These are phyloP conservation scores for Sciaenops ocellatus DNA, from an alignment of 2,797 vertebrate genomes.

Conservation along the genomic window DNA sequence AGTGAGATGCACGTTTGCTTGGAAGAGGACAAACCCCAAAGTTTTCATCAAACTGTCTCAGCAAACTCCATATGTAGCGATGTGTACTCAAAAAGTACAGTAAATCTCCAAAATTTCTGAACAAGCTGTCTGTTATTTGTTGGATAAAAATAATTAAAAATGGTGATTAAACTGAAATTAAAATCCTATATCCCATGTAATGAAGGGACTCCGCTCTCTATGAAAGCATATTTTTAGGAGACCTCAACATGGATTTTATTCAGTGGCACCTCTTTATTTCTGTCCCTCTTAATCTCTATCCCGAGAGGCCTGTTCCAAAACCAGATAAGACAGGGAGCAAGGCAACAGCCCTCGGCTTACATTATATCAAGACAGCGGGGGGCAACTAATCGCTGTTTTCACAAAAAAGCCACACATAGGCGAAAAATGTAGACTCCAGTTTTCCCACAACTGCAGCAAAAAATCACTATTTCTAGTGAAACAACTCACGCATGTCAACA, in stretches of 20 bases:
- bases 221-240: slow-evolving; percentile 12
- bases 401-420: slow-evolving; percentile 1
- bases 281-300: slow-evolving; percentile 55
- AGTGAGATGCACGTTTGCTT: not conserved
- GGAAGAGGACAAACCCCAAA: not conserved
- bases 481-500: not conserved
- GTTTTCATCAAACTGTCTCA: not conserved
- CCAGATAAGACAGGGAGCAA: slow-evolving; percentile 50
- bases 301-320: slow-evolving; percentile 57
- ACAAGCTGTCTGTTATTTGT: not conserved
- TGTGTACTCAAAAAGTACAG: not conserved
- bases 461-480: not conserved
- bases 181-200: not conserved
- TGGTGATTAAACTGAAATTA: not conserved
- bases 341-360: slow-evolving; percentile 27
- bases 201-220: not conserved
- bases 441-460: not conserved
- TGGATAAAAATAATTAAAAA: slow-evolving; percentile 5
- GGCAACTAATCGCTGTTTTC: slow-evolving; percentile 17
- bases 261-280: slow-evolving; percentile 35
- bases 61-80: not conserved
- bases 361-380: slow-evolving; percentile 18
- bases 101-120: not conserved
- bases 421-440: not conserved
- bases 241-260: slow-evolving; percentile 42